These are phyloP conservation scores for Erpobdella octoculata DNA, from an alignment of 2,888 invertebrate genomes.

Conservation along the genomic window DNA sequence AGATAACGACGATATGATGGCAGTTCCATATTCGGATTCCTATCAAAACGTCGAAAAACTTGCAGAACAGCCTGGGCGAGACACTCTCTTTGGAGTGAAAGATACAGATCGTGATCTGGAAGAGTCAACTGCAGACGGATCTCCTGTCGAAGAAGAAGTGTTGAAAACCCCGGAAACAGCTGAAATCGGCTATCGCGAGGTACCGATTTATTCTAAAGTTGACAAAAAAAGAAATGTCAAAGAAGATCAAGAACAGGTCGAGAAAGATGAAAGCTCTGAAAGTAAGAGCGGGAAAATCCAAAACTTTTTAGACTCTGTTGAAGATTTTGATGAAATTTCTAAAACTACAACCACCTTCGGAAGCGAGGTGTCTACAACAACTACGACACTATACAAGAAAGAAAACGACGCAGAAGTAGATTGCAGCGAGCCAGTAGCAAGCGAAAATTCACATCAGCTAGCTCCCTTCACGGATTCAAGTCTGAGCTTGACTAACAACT, in stretches of 20 bases:
- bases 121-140: no score
- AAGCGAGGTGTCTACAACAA: background rate
- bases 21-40: no score
- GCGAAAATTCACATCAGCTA: background rate
- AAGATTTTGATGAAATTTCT: conserved; percentile 3
- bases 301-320: background rate
- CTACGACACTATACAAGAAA: background rate
- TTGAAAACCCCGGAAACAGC: background rate
- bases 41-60: no score
- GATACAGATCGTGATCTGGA: no score
- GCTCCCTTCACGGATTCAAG: background rate
- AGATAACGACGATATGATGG: no score
- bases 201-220: background rate
- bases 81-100: no score
- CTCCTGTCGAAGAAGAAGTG: no score
- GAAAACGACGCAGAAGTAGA: background rate
- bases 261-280: background rate
- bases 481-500: background rate
- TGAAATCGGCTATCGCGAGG: background rate
- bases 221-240: no score
- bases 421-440: background rate
- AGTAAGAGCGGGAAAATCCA: background rate
- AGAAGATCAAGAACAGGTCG: no score
- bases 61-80: no score
- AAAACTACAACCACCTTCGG: conserved; percentile 8